These are phyloP conservation scores for Oxytorus armatus DNA, from an alignment of 2,888 invertebrate genomes.

Conservation along the genomic window DNA sequence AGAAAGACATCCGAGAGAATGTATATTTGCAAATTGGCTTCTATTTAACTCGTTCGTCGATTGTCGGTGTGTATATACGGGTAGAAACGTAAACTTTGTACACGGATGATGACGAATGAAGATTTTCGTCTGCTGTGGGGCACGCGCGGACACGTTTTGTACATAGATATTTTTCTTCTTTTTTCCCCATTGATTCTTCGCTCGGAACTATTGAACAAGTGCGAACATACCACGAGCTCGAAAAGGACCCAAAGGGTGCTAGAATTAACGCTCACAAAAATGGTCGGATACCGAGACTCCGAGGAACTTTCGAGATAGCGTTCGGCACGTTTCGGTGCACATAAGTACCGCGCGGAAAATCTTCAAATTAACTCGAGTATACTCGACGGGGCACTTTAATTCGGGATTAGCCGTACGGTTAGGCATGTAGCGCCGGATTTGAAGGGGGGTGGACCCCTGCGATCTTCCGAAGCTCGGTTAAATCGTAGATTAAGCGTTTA, in stretches of 20 bases:
- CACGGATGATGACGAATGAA: constrained; percentile 25
- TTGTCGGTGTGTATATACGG: background rate
- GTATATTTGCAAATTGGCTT: constrained; percentile 55
- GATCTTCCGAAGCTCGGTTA: constrained; percentile 71
- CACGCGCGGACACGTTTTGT: constrained; percentile 20
- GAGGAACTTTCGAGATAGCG: background rate
- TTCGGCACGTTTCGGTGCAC: constrained; percentile 61
- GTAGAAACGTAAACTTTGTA: constrained; percentile 32
- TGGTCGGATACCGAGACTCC: too few species aligned
- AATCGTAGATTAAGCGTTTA: constrained; percentile 73
- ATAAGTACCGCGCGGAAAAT: constrained; percentile 11
- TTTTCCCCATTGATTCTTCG: background rate
- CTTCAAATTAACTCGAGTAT: constrained; percentile 63
- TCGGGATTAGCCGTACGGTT: constrained; percentile 78
- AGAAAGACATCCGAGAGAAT: constrained; percentile 6
- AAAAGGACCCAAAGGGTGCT: constrained; percentile 53
- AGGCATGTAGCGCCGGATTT: constrained; percentile 60
- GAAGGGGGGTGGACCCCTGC: constrained; percentile 60
- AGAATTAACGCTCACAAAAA: constrained; percentile 64
- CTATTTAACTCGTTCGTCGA: constrained; percentile 35
- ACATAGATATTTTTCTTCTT: background rate
- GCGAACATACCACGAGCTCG: constrained; percentile 5
- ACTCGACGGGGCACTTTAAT: constrained; percentile 74
- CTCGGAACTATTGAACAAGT: constrained; percentile 18
- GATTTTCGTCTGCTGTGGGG: constrained; percentile 23